phyloP scores from a whole-genome alignment of 2,888 invertebrate genomes.

The Zaprionus bogoriensis region DNA sequence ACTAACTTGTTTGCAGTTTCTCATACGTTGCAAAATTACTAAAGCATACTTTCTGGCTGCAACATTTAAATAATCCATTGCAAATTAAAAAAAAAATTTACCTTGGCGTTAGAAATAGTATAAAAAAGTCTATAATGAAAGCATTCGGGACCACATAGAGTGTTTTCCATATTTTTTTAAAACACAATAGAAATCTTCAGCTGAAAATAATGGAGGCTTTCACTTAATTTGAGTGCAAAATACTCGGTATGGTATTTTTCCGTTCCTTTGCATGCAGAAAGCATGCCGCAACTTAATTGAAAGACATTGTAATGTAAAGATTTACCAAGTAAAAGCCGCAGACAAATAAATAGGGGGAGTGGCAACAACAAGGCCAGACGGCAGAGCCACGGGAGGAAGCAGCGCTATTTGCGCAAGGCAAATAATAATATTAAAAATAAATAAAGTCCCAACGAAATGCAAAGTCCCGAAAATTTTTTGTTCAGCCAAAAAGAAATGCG shows the following conservation, averaged over 20 bases:
- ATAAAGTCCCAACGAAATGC: conserved; percentile 48
- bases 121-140: no score
- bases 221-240: conserved; percentile 8
- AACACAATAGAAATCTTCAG: background rate
- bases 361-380: conserved; percentile 13
- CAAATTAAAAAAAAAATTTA: no score
- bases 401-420: conserved; percentile 48
- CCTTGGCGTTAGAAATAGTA: no score
- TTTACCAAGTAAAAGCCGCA: conserved; percentile 44
- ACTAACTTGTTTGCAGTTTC: background rate
- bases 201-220: conserved; percentile 1
- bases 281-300: conserved; percentile 49
- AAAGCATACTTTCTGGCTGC: background rate
- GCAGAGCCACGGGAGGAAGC: background rate
- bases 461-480: conserved; percentile 29
- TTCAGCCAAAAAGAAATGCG: conserved; percentile 5
- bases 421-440: conserved; percentile 69
- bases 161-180: no score
- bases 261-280: background rate
- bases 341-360: conserved; percentile 50
- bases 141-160: no score
- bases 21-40: background rate
- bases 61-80: no score
- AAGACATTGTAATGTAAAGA: conserved; percentile 63
- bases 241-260: background rate